Conservation (phyloP, 2,113 vertebrate species). For the Phrynosoma platyrhinos region DNA sequence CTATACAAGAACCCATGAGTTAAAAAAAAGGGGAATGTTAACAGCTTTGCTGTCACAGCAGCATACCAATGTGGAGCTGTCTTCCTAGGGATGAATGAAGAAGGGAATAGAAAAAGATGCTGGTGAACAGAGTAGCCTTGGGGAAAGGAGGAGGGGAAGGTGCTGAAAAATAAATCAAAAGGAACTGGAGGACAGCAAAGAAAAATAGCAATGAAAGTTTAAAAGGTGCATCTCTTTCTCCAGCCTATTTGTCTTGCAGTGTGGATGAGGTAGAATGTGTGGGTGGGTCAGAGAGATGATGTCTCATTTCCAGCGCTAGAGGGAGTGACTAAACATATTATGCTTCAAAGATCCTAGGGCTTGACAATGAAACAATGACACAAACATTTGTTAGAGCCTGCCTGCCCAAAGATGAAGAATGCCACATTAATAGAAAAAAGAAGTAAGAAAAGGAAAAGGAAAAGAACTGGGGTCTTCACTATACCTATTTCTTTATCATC, state of each 20-base stretch:
- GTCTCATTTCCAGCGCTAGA: slow-evolving; percentile 32
- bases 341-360: neutral
- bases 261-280: neutral
- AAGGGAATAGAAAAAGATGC: slow-evolving; percentile 34
- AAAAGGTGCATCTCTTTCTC: slow-evolving; percentile 48
- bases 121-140: slow-evolving; percentile 41
- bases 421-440: neutral
- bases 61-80: neutral
- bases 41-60: neutral
- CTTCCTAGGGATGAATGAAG: neutral
- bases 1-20: neutral
- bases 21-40: neutral
- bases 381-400: neutral
- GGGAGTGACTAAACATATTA: neutral
- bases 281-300: neutral
- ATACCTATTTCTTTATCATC: neutral
- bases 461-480: neutral
- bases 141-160: slow-evolving; percentile 35
- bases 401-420: neutral
- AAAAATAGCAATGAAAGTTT: slow-evolving; percentile 71
- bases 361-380: neutral
- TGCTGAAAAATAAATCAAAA: slow-evolving; percentile 72
- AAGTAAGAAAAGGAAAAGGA: neutral
- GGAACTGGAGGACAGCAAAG: slow-evolving; percentile 60
- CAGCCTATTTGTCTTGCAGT: slow-evolving; percentile 44